Base-by-base conservation (phyloP, 2,113 vertebrate genomes). In the Rhabdomys dilectus region DNA sequence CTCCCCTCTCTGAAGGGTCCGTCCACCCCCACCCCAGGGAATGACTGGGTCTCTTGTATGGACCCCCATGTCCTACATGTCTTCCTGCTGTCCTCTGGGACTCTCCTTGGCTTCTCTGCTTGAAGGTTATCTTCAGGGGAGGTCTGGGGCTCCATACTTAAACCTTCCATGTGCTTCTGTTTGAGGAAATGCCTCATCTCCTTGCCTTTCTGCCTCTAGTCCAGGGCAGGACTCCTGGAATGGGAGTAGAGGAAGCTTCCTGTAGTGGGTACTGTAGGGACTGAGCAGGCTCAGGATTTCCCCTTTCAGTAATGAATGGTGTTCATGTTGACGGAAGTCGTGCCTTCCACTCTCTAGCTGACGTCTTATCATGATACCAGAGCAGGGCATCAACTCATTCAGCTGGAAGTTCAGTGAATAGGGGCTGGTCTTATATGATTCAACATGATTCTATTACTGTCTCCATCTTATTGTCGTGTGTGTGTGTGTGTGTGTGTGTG, bases 351-450 rank as follows among this genome's bases (percentile, higher is more conserved):
- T n/a, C n/a, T n/a, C n/a, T 24, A 29, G n/a, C 15, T 26, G 34
- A n/a, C 0, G 26, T 58, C 13, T 70, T 77, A 24, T 5, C 29
- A 2, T n/a, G 19, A 12, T 0, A 3, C 17, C 19, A 17, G n/a
- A 5, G 12, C 36, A 66, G 88, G 58, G 64, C 3, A 4, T 58
- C 31, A n/a, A 15, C 76, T 45, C 68, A n/a, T 81, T 80, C 42
- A 51, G 8, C 36, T 48, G 29, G 31, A 72, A 58, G 22, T 56
- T 76, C 36, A 39, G 12, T 39, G 76, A 51, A 29, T 31, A 75
- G 1, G 31, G 26, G 10, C 62, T 64, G 26, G n/a, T 68, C 89
- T 66, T 29, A 12, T 4, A 4, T 31, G 31, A 64, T 58, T 51
- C 62, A 72, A 6, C 42, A 78, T 39, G 22, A n/a, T 93, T 82